Evolutionary conservation across 1,140 invertebrate genomes (phyloP), one percentile per base, ranked within the genome.

Genomic region (Drosophila nebulosa): DNA sequence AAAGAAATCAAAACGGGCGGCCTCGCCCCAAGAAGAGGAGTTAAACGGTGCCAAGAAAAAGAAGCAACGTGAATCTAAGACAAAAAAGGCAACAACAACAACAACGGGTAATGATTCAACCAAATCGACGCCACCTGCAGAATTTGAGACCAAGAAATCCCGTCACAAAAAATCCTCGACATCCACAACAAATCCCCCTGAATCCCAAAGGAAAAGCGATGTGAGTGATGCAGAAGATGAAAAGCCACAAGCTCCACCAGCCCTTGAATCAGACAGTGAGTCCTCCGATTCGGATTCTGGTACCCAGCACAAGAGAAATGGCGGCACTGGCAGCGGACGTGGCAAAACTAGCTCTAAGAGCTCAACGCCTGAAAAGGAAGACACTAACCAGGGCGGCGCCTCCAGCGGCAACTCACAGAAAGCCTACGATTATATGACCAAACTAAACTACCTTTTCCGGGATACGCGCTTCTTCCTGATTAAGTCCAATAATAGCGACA

Each of bases 401-500:
- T 32, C 30, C 9, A 10, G 30, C 21, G 73, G 81, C 16, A 92
- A 68, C 14, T 92, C 92, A 74, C 92, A 93, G 6, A 96, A 96
- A 90, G 95, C 94, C 22, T 96, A 96, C 85, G 96, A 97, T 92
- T 97, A 97, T 89, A 93, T 95, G 88, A 97, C 96, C 7, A 96
- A 98, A 92, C 92, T 99, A 55, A 98, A 98, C 92, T 99, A 99
- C 91, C 93, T 99, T 56, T 99, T 99, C 91, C 94, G 97, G 78
- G 97, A 98, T 92, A 97, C 98, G 68, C 94, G 97, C 74, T 99
- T 98, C 93, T 99, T 99, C 93, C 94, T 99, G 21, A 99, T 99
- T 71, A 99, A 99, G 92, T 99, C 98, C 50, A 99, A 99, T 92
- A 99, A 99, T 93, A 96, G 96, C 67, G 98, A 99, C 92, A 99